A percentile compares a stretch with the other conserved stretches of the same genome.
phyloP scores from a whole-genome alignment of 1,140 invertebrate genomes.

The Leptopilina clavipes region DNA sequence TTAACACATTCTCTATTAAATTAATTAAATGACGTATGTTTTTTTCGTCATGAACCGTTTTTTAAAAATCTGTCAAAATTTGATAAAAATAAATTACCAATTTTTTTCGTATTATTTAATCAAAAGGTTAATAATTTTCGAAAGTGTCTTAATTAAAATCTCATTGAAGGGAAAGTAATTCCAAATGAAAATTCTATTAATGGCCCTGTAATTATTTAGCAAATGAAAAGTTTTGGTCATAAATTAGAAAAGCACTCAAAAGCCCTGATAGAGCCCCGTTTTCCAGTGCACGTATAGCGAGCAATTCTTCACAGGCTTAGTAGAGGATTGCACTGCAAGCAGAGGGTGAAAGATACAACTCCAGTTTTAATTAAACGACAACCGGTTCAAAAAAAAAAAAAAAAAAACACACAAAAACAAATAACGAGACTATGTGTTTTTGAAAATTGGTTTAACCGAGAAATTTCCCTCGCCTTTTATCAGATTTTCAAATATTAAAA shows the following conservation, averaged over 20 bases:
- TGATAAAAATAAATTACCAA: too few relatives aligned
- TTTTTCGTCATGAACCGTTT: too few relatives aligned
- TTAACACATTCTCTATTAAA: too few relatives aligned
- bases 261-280: constrained; percentile 23
- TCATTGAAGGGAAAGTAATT: background rate
- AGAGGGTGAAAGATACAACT: constrained; percentile 25
- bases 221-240: constrained; percentile 17
- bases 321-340: constrained; percentile 21
- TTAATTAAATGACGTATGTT: too few relatives aligned
- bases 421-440: background rate
- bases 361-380: constrained; percentile 25
- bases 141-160: background rate
- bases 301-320: constrained; percentile 30
- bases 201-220: constrained; percentile 6
- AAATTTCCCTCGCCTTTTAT: background rate
- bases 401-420: too few relatives aligned
- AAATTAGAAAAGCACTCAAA: constrained; percentile 29
- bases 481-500: background rate
- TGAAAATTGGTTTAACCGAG: background rate
- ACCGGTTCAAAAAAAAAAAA: background rate
- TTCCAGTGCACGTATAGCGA: background rate
- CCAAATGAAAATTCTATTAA: background rate
- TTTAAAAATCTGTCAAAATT: too few relatives aligned
- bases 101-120: background rate
- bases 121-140: background rate